Conservation (phyloP, 1,140 invertebrate species). For the Euura lappo region DNA sequence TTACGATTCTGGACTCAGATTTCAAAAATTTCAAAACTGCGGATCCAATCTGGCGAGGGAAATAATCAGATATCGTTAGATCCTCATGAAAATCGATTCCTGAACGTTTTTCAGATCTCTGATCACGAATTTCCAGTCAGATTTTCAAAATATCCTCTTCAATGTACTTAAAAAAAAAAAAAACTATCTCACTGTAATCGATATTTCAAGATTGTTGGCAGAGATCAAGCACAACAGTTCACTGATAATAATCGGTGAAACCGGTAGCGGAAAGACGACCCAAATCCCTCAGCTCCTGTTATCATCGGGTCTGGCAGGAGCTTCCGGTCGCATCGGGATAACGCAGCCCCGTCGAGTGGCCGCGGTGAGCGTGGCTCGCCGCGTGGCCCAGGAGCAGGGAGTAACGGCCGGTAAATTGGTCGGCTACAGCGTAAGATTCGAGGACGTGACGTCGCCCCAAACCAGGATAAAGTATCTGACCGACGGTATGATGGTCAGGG, state of each 20-base stretch:
- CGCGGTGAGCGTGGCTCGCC: conserved; percentile 85
- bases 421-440: conserved; percentile 93
- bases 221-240: conserved; percentile 65
- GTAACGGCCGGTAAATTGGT: conserved; percentile 73
- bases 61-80: too few relatives aligned
- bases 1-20: too few relatives aligned
- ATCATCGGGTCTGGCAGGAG: conserved; percentile 61
- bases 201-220: conserved; percentile 59
- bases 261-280: conserved; percentile 90
- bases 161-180: too few relatives aligned
- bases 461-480: conserved; percentile 92
- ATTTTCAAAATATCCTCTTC: too few relatives aligned
- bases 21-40: too few relatives aligned
- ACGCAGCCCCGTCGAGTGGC: conserved; percentile 93
- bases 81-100: too few relatives aligned
- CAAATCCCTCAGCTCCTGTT: conserved; percentile 81
- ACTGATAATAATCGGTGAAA: conserved; percentile 86
- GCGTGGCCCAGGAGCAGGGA: conserved; percentile 83
- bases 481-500: conserved; percentile 93
- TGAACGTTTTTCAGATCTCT: too few relatives aligned
- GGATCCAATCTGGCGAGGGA: too few relatives aligned
- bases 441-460: conserved; percentile 76
- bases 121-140: too few relatives aligned
- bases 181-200: too few relatives aligned
- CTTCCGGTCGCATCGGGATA: conserved; percentile 72